phyloP scores from a whole-genome alignment of 2,888 invertebrate genomes.

The Tryphoninae sp. region DNA sequence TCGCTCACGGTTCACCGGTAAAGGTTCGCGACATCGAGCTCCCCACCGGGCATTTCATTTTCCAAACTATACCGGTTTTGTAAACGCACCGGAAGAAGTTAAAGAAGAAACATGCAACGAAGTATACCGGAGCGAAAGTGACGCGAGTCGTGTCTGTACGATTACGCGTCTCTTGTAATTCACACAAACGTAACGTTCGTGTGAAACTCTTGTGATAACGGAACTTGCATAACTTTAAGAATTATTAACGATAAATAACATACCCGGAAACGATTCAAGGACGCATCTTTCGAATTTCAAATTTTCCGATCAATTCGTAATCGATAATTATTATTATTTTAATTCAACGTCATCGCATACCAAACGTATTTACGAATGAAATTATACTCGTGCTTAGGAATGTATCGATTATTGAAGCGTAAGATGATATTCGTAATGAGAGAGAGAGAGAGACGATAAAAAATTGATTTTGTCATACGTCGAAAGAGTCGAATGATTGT shows the following conservation, averaged over 20 bases:
- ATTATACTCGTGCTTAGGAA: neutral
- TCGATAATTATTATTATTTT: constrained; percentile 27
- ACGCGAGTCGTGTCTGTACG: constrained; percentile 38
- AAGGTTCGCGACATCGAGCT: neutral
- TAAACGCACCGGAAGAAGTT: constrained; percentile 22
- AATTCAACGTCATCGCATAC: neutral
- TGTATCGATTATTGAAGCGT: neutral
- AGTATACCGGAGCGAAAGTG: constrained; percentile 46
- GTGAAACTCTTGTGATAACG: constrained; percentile 44
- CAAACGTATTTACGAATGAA: too few species aligned
- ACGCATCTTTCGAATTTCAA: constrained; percentile 21
- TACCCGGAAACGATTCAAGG: constrained; percentile 15
- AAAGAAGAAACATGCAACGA: constrained; percentile 20
- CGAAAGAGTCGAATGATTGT: constrained; percentile 14
- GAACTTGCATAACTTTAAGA: constrained; percentile 39
- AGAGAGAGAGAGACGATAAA: neutral
- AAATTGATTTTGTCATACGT: neutral
- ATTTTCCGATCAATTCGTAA: constrained; percentile 14
- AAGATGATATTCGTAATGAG: neutral
- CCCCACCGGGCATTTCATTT: constrained; percentile 9
- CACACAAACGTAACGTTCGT: constrained; percentile 14
- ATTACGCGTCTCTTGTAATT: constrained; percentile 31
- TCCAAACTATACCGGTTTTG: constrained; percentile 25
- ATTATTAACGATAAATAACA: neutral
- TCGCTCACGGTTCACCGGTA: constrained; percentile 28